These are phyloP conservation scores for Leptarthrus brevirostris DNA, from an alignment of 2,888 invertebrate species.

Conservation along the genomic window DNA sequence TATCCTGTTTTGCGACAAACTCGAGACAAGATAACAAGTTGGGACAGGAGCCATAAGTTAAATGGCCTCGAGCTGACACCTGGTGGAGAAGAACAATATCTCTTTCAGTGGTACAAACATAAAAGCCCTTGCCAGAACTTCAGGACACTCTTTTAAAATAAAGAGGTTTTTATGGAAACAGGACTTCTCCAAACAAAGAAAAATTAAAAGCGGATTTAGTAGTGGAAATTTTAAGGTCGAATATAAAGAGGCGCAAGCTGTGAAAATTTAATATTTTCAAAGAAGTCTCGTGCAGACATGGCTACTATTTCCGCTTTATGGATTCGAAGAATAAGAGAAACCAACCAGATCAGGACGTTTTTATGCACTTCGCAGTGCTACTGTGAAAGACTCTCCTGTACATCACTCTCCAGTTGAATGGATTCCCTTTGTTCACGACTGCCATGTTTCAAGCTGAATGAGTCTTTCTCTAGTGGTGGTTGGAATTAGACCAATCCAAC, in stretches of 20 bases:
- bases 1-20: conserved; percentile 6
- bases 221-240: background rate
- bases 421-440: background rate
- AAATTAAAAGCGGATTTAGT: background rate
- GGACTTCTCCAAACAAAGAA: background rate
- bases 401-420: background rate
- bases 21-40: conserved; percentile 31
- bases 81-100: conserved; percentile 1
- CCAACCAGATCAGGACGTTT: background rate
- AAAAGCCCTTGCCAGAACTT: background rate
- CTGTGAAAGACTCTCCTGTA: background rate
- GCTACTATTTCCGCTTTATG: background rate
- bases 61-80: conserved; percentile 28
- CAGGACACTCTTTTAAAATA: background rate
- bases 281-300: background rate
- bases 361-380: background rate
- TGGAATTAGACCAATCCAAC: background rate
- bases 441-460: background rate
- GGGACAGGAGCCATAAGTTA: conserved; percentile 35
- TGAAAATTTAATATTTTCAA: background rate
- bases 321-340: background rate
- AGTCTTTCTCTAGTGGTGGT: background rate
- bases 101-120: background rate
- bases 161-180: background rate
- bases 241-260: background rate